phyloP scores from a whole-genome alignment of 92 coral and sea anemone species.

The Bergia sp. region DNA sequence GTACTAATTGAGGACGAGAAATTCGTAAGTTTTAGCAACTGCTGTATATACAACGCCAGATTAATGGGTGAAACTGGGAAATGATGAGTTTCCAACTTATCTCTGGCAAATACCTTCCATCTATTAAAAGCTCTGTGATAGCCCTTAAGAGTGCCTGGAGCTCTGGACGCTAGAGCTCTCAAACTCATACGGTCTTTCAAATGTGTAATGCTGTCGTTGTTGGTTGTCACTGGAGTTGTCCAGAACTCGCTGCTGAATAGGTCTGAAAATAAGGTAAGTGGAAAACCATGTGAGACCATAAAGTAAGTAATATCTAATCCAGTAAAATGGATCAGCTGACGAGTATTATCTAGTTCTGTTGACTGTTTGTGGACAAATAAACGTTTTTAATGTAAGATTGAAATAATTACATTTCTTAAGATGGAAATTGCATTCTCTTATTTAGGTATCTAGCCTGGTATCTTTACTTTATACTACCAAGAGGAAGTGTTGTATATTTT shows the following conservation, averaged over 20 bases:
- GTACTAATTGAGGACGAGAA: constrained; percentile 8
- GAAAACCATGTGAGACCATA: neutral
- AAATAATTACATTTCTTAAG: too few relatives aligned
- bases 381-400: too few relatives aligned
- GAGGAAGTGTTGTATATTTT: too few relatives aligned
- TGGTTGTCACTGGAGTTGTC: neutral
- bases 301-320: neutral
- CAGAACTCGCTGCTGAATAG: neutral
- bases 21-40: constrained; percentile 24
- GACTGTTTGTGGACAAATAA: too few relatives aligned
- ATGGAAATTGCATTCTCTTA: too few relatives aligned
- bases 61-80: constrained; percentile 40
- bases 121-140: constrained; percentile 43
- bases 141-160: constrained; percentile 33
- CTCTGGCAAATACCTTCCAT: constrained; percentile 52
- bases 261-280: neutral
- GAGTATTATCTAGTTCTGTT: neutral
- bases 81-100: neutral
- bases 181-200: constrained; percentile 26
- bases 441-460: too few relatives aligned
- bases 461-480: too few relatives aligned
- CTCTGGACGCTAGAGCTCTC: constrained; percentile 49
- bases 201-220: neutral
- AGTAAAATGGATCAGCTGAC: neutral
- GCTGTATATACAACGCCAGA: constrained; percentile 46